These are phyloP conservation scores for Onychomys leucogaster DNA, from an alignment of 2,797 vertebrate species.

Conservation along the genomic window DNA sequence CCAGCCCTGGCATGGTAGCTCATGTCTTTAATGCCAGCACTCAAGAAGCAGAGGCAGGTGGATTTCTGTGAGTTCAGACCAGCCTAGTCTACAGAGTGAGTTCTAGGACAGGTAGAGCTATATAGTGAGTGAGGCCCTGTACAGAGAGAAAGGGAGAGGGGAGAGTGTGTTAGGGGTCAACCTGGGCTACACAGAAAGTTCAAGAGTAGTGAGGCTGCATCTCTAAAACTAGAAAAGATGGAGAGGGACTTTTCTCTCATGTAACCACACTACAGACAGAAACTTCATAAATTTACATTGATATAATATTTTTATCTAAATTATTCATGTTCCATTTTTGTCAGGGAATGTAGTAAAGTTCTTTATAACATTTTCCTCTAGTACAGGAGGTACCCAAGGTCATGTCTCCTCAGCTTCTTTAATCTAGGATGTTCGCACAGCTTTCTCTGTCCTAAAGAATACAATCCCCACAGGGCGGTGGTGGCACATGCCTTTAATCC, in stretches of 20 bases:
- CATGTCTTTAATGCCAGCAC: not conserved
- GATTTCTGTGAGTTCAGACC: not conserved
- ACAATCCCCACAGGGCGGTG: too few relatives aligned
- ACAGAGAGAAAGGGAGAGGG: not conserved
- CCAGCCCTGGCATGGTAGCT: not conserved
- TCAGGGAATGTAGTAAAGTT: not conserved
- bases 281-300: conserved; percentile 29
- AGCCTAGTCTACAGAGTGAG: not conserved
- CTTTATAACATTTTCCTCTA: not conserved
- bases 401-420: not conserved
- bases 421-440: not conserved
- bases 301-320: conserved; percentile 47
- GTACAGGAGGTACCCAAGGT: not conserved
- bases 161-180: not conserved
- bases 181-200: not conserved
- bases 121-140: not conserved
- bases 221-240: not conserved
- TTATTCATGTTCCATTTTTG: conserved; percentile 17
- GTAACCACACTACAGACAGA: conserved; percentile 6
- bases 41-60: not conserved
- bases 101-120: not conserved
- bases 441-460: not conserved
- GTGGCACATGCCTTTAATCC: too few relatives aligned
- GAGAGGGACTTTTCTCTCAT: not conserved
- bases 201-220: not conserved